Conservation (phyloP, 2,888 invertebrate species). For the Panzeria rudis region DNA sequence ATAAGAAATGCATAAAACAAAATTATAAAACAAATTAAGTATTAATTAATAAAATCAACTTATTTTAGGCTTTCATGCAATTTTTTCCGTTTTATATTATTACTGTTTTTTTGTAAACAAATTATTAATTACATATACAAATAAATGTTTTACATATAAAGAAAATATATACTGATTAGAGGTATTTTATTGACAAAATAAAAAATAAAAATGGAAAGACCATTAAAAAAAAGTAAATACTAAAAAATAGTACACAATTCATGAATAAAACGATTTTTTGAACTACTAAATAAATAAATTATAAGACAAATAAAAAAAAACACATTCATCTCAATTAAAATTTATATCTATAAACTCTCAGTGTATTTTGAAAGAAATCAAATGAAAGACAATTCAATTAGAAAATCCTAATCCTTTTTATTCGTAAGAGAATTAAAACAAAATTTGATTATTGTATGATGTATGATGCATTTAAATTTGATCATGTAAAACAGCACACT, state of each 20-base stretch:
- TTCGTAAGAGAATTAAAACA: constrained; percentile 11
- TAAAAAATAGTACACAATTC: constrained; percentile 71
- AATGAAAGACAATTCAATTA: constrained; percentile 57
- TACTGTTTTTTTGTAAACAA: constrained; percentile 73
- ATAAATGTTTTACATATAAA: constrained; percentile 77
- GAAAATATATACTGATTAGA: constrained; percentile 72
- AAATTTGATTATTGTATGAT: constrained; percentile 32
- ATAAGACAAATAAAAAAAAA: constrained; percentile 69
- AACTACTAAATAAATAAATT: constrained; percentile 46
- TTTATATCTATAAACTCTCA: constrained; percentile 41
- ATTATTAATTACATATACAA: constrained; percentile 73
- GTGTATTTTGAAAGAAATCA: constrained; percentile 50
- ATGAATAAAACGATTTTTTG: constrained; percentile 74
- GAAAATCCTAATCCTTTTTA: constrained; percentile 27
- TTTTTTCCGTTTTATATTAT: constrained; percentile 59
- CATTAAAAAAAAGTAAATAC: constrained; percentile 65
- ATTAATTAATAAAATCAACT: constrained; percentile 50
- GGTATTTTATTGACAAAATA: constrained; percentile 61
- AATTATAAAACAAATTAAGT: constrained; percentile 67
- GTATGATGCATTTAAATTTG: constrained; percentile 65
- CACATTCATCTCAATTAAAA: constrained; percentile 66
- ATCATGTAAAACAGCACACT: constrained; percentile 72
- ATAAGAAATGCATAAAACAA: constrained; percentile 63
- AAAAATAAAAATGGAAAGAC: constrained; percentile 51
- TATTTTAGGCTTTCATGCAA: constrained; percentile 71